Base-by-base conservation (phyloP, 2,113 vertebrate species). In the Dunckerocampus dactyliophorus region DNA sequence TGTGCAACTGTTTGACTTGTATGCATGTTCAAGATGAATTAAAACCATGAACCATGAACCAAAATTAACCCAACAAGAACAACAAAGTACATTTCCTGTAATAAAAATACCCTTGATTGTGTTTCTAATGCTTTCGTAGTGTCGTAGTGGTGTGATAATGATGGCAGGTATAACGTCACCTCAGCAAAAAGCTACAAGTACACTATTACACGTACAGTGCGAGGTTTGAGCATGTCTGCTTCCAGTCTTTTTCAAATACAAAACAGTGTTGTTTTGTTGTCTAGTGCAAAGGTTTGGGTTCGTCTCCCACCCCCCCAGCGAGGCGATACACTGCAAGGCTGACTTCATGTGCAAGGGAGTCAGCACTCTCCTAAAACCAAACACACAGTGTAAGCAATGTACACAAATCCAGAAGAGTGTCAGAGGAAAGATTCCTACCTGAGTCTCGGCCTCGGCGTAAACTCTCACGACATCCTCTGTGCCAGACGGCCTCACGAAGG, bases 401-500 rank as follows among this genome's bases (percentile, higher is more conserved):
- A 24, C 22, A 28, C 14, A 24, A 16, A 47, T n/a, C 21, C 7
- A 15, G 13, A 11, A 2, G 34, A 15, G 28, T 2, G 7, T 62
- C 24, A 48, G 7, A 58, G 13, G 5, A 19, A 31, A 24, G 21
- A 34, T 6, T 24, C 16, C 88, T 68, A 98, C 96, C 90, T 97
- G 95, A 0, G 93, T 94, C 71, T 95, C 92, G 5, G 95, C 94
- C 81, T 99, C 96, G 1, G 95, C 91, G 0, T 99, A 99, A 2
- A 99, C 89, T 57, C 96, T 81, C 5, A 98, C 93, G 0, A 97
- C 85, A 1, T 99, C 94, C 80, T 99, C 97, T 0, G 96, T 99
- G 12, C 96, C 96, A 0, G 97, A 99, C 0, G 97, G 95, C n/a
- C 97, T 90, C 6, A 98, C 96, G 11, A 99, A 98, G 0, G 96